Percentiles rank a stretch among this genome's conserved stretches.
phyloP scores from a whole-genome alignment of 92 coral and sea anemone genomes.

The Parazoanthus darwini region DNA sequence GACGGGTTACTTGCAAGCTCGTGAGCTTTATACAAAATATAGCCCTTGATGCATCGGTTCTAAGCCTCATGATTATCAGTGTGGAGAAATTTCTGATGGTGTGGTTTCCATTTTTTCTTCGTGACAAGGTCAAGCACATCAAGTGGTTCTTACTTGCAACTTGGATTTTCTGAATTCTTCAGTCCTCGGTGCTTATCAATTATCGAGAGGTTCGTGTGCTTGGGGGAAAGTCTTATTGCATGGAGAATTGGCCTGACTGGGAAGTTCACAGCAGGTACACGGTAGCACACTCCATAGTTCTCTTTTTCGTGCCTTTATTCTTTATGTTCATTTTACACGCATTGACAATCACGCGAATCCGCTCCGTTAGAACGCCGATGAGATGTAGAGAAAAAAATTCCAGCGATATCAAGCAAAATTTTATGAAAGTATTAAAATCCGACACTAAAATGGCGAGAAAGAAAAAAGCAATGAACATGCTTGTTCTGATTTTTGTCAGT shows the following conservation, averaged over 20 bases:
- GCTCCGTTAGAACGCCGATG: conserved; percentile 29
- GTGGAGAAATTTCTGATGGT: conserved; percentile 76
- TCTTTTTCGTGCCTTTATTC: conserved; percentile 68
- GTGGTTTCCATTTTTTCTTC: conserved; percentile 73
- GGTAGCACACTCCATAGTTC: conserved; percentile 49
- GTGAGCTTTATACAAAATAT: conserved; percentile 60
- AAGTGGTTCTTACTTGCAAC: conserved; percentile 61
- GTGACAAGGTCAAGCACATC: conserved; percentile 63
- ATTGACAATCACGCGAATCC: conserved; percentile 62
- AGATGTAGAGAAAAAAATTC: neutral
- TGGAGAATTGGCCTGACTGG: conserved; percentile 63
- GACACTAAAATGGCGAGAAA: conserved; percentile 59
- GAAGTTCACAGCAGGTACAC: conserved; percentile 45
- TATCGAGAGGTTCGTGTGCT: conserved; percentile 33
- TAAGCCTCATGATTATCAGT: conserved; percentile 67
- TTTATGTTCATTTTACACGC: conserved; percentile 69
- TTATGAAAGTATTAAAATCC: neutral
- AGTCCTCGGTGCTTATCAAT: conserved; percentile 49
- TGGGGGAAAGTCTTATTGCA: conserved; percentile 47
- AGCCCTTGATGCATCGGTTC: conserved; percentile 59
- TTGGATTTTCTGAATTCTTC: conserved; percentile 69
- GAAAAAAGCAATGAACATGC: conserved; percentile 75
- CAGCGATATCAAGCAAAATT: neutral
- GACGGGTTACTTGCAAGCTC: conserved; percentile 60
- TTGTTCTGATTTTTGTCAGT: conserved; percentile 57